Percentiles rank a stretch among this genome's conserved stretches.
Conservation (phyloP, 2,888 invertebrate genomes). For the Epinotia demarniana region DNA sequence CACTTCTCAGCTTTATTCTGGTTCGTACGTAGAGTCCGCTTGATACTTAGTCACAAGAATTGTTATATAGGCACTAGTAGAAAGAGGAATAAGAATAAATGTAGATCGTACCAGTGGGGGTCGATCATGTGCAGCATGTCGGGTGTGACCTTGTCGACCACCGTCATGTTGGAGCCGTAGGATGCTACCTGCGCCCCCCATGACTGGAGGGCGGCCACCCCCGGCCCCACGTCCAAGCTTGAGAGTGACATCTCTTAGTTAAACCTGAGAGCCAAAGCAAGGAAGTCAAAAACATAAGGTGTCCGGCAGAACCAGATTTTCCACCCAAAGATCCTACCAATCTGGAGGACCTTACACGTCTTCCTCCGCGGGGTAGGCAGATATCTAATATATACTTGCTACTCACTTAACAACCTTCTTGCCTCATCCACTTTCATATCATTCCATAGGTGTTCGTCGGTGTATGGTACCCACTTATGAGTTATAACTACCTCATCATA, state of each 20-base stretch:
- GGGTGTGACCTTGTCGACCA: conserved; percentile 87
- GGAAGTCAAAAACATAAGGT: neutral
- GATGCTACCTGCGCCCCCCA: conserved; percentile 53
- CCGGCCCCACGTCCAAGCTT: conserved; percentile 48
- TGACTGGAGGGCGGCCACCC: conserved; percentile 52
- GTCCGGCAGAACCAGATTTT: no score
- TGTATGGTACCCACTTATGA: neutral
- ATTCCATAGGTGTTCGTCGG: no score
- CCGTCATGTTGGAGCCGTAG: conserved; percentile 85
- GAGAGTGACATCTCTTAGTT: conserved; percentile 48
- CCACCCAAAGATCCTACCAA: no score
- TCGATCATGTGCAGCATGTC: conserved; percentile 88
- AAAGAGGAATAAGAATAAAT: neutral
- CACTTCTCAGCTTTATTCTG: no score
- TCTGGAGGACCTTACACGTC: no score
- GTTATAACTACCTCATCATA: neutral
- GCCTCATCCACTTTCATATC: no score
- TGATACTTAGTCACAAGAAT: neutral
- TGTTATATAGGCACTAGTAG: neutral
- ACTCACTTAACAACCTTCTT: neutral
- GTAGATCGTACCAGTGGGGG: conserved; percentile 85
- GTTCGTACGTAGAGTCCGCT: neutral
- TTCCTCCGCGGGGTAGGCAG: no score
- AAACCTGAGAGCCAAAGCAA: conserved; percentile 23
- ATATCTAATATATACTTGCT: neutral